Conservation (phyloP, 1,140 invertebrate genomes). For the Steinernema khuongi region DNA sequence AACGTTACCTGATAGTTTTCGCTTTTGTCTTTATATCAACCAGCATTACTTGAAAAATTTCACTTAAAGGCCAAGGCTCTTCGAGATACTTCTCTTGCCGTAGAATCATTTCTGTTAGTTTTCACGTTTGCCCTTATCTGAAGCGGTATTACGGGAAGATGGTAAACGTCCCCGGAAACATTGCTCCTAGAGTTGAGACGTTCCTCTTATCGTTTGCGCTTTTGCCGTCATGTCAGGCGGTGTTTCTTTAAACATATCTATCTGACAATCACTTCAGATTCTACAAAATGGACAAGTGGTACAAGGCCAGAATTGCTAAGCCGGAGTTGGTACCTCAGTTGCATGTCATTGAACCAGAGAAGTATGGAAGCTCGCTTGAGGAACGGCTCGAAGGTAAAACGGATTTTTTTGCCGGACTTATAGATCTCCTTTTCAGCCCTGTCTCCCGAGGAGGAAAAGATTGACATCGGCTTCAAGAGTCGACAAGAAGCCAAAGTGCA, state of each 20-base stretch:
- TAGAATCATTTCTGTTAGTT: no score
- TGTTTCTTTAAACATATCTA: not conserved
- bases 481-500: not conserved
- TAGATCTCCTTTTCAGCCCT: not conserved
- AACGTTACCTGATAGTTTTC: no score
- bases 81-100: no score
- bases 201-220: not conserved
- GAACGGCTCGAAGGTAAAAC: constrained; percentile 24
- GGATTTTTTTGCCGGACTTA: not conserved
- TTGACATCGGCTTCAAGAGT: constrained; percentile 31
- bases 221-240: no score
- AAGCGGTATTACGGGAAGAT: not conserved
- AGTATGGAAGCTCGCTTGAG: constrained; percentile 28
- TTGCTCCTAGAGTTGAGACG: not conserved
- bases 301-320: constrained; percentile 56
- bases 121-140: no score
- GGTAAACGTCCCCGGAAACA: not conserved
- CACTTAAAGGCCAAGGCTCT: not conserved
- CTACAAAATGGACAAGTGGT: constrained; percentile 55
- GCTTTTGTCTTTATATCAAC: constrained; percentile 6
- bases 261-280: constrained; percentile 41
- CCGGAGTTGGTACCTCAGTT: constrained; percentile 53
- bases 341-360: constrained; percentile 54
- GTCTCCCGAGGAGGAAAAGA: not conserved
- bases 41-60: constrained; percentile 19